Evolutionary conservation across 2,113 vertebrate species (phyloP).

Genomic region (Riparia riparia): DNA sequence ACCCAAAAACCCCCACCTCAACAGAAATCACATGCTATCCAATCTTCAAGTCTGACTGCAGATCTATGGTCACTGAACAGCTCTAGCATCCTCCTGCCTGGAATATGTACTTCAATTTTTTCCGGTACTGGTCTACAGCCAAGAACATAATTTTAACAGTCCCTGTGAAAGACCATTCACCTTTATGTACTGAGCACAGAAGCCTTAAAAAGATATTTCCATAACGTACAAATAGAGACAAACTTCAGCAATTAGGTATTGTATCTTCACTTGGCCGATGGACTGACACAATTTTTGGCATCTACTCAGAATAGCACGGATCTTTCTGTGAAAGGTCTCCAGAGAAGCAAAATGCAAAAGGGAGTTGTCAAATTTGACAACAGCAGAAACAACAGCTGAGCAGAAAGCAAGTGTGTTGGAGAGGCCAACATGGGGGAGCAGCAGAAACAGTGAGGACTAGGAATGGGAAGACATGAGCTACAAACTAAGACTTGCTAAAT

Average conservation of each 20-base stretch:
- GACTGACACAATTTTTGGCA: not conserved
- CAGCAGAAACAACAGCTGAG: conserved; percentile 1
- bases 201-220: not conserved
- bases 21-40: not conserved
- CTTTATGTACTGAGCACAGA: not conserved
- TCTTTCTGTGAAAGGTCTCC: not conserved
- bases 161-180: not conserved
- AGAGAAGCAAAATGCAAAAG: not conserved
- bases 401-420: not conserved
- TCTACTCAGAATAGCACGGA: not conserved
- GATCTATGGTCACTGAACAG: not conserved
- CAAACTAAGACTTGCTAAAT: not conserved
- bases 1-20: no score
- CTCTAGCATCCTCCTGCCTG: not conserved
- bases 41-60: not conserved
- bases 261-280: not conserved
- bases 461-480: not conserved
- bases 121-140: not conserved
- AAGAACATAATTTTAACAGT: not conserved
- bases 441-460: not conserved
- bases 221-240: not conserved
- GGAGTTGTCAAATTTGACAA: not conserved
- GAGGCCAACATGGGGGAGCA: not conserved
- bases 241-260: not conserved
- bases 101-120: not conserved